phyloP scores from a whole-genome alignment of 2,797 vertebrate genomes.

The Carcharodon carcharias region DNA sequence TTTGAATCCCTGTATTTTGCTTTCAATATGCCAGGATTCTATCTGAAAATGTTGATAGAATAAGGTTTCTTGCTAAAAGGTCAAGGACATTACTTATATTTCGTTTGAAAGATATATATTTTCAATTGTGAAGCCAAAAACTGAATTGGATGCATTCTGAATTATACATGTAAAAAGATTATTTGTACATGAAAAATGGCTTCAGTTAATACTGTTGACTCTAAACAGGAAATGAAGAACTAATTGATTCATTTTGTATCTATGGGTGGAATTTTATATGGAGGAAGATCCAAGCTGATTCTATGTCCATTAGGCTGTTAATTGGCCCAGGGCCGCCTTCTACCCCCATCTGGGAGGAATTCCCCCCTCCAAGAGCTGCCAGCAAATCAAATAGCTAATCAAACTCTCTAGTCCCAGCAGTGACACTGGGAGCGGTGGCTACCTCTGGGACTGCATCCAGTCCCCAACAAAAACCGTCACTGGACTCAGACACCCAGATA shows the following conservation, averaged over 20 bases:
- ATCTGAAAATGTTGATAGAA: neutral
- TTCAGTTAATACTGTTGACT: conserved; percentile 5
- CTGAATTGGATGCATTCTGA: neutral
- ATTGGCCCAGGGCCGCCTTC: neutral
- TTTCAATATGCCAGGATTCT: neutral
- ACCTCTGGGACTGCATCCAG: neutral
- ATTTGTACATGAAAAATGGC: neutral
- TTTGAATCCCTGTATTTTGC: neutral
- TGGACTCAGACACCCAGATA: neutral
- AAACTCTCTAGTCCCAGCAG: neutral
- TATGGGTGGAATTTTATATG: neutral
- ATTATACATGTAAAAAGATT: neutral
- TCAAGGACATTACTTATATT: neutral
- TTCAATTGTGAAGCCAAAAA: conserved; percentile 6
- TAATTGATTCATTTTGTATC: neutral
- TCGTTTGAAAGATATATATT: neutral
- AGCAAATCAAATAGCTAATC: neutral
- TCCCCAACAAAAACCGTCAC: neutral
- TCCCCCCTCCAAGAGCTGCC: neutral
- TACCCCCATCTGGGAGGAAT: too few species aligned
- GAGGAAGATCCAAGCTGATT: neutral
- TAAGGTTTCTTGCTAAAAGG: neutral
- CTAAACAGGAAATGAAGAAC: neutral
- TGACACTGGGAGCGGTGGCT: too few species aligned
- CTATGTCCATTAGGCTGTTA: neutral